A percentile compares a stretch with the other conserved stretches of the same genome.
Evolutionary conservation across 1,140 invertebrate species (phyloP).

Genomic region (Drosophila tropicalis): DNA sequence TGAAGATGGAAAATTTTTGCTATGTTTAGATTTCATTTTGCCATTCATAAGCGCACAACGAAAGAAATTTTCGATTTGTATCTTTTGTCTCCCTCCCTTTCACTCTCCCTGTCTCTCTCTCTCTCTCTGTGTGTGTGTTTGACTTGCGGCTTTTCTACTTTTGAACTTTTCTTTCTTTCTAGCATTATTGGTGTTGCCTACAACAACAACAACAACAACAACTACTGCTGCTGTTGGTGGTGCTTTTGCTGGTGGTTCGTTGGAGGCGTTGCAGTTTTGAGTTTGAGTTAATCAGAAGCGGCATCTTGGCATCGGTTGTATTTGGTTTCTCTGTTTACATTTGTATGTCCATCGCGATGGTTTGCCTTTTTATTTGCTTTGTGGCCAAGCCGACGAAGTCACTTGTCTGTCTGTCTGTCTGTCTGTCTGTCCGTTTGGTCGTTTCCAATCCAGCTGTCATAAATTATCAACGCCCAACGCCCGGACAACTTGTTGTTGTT

Average conservation of each 20-base stretch:
- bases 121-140: background rate
- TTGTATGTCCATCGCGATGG: slow-evolving; percentile 41
- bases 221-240: background rate
- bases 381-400: slow-evolving; percentile 28
- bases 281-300: background rate
- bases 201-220: no score
- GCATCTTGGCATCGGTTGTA: background rate
- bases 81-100: no score
- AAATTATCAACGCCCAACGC: slow-evolving; percentile 68
- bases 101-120: no score
- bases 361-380: slow-evolving; percentile 56
- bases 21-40: no score
- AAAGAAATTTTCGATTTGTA: no score
- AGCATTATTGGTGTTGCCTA: no score
- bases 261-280: slow-evolving; percentile 6
- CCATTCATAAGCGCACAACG: no score
- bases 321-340: background rate
- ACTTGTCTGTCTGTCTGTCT: slow-evolving; percentile 7
- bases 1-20: no score
- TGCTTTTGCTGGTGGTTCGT: slow-evolving; percentile 8
- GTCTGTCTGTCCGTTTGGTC: slow-evolving; percentile 37
- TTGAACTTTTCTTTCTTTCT: slow-evolving; percentile 50
- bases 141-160: slow-evolving; percentile 60
- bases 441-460: slow-evolving; percentile 53
- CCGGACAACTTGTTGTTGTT: slow-evolving; percentile 11